These are phyloP conservation scores for Drosophila merina DNA, from an alignment of 2,888 invertebrate species.

Conservation along the genomic window DNA sequence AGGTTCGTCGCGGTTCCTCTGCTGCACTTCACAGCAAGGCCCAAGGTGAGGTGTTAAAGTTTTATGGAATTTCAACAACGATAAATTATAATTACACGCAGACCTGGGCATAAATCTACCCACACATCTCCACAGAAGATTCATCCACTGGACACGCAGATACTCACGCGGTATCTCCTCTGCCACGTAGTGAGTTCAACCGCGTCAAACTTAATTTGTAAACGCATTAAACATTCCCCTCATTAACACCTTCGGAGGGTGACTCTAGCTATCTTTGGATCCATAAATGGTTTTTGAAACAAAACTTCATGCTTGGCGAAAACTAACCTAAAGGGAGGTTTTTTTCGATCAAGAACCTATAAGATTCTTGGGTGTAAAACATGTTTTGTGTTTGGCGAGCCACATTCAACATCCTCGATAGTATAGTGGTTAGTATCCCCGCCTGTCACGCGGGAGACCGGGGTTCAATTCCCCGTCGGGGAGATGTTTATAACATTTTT, in stretches of 20 bases:
- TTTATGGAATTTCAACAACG: slow-evolving; percentile 65
- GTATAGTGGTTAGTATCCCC: slow-evolving; percentile 71
- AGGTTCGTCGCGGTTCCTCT: slow-evolving; percentile 25
- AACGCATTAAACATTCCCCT: slow-evolving; percentile 49
- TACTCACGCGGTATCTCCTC: slow-evolving; percentile 28
- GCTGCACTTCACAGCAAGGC: slow-evolving; percentile 45
- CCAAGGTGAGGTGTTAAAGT: slow-evolving; percentile 64
- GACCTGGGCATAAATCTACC: slow-evolving; percentile 55
- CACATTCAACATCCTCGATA: slow-evolving; percentile 58
- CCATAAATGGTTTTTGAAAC: slow-evolving; percentile 16
- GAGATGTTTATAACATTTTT: slow-evolving; percentile 48
- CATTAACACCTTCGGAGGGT: slow-evolving; percentile 55
- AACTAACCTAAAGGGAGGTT: slow-evolving; percentile 2
- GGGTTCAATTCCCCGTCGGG: slow-evolving; percentile 69
- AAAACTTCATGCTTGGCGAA: slow-evolving; percentile 11
- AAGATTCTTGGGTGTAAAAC: slow-evolving; percentile 1
- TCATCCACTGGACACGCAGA: slow-evolving; percentile 7
- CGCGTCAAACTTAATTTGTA: slow-evolving; percentile 60
- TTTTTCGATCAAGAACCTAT: not conserved
- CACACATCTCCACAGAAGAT: slow-evolving; percentile 28
- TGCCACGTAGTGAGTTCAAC: slow-evolving; percentile 36
- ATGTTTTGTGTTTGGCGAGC: slow-evolving; percentile 4
- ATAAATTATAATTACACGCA: slow-evolving; percentile 68
- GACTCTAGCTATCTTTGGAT: slow-evolving; percentile 7
- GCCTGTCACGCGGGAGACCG: slow-evolving; percentile 69